Evolutionary conservation across 1,140 invertebrate genomes (phyloP).

Genomic region (fruit fly (Drosophila melanogaster)): DNA sequence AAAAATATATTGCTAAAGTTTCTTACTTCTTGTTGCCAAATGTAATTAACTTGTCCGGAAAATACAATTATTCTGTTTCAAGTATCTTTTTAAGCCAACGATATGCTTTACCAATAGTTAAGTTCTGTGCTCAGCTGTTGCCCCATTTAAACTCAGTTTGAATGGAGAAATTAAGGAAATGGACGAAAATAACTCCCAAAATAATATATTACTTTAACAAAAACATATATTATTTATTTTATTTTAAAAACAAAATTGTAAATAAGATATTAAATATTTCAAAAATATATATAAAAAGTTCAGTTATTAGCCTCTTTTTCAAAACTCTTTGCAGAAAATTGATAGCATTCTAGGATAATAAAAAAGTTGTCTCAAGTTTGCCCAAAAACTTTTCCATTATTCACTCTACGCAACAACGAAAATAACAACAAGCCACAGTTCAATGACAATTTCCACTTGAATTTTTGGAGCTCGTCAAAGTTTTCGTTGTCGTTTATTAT

Average conservation of each 20-base stretch:
- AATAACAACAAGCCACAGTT: constrained; percentile 25
- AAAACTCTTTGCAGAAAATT: background rate
- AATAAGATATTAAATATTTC: no score
- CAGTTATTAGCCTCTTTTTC: background rate
- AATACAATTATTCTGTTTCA: constrained; percentile 25
- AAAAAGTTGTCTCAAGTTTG: constrained; percentile 8
- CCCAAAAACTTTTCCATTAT: constrained; percentile 39
- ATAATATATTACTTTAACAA: no score
- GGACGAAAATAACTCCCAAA: background rate
- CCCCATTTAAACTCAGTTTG: background rate
- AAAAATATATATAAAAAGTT: no score
- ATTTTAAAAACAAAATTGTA: background rate
- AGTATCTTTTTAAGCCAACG: constrained; percentile 21
- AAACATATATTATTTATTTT: background rate
- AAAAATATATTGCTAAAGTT: constrained; percentile 22
- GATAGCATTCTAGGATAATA: background rate
- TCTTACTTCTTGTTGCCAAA: constrained; percentile 47
- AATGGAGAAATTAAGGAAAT: background rate
- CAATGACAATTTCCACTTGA: constrained; percentile 38
- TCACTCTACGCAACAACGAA: background rate
- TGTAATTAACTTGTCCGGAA: constrained; percentile 38
- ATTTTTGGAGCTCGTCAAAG: constrained; percentile 29
- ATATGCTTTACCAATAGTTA: constrained; percentile 24
- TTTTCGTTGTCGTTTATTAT: constrained; percentile 37
- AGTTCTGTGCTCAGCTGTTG: constrained; percentile 8